phyloP scores from a whole-genome alignment of 2,888 invertebrate species.

The Drosophila flavopinicola region DNA sequence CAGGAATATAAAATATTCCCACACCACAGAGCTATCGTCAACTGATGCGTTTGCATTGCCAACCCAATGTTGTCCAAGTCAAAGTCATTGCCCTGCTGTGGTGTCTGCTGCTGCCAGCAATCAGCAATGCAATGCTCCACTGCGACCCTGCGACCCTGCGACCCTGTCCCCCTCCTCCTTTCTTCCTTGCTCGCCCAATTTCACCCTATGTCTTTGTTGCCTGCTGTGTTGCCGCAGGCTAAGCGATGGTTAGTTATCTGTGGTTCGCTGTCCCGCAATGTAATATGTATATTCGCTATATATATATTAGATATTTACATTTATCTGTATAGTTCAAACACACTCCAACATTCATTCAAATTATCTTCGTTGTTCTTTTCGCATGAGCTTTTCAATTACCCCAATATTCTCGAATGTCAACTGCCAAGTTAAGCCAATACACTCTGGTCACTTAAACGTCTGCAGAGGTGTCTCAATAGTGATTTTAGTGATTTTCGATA shows the following conservation, averaged over 20 bases:
- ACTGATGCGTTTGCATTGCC: slow-evolving; percentile 32
- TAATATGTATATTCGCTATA: slow-evolving; percentile 1
- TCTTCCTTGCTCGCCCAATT: no score
- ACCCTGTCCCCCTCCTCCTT: no score
- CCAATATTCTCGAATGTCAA: no score
- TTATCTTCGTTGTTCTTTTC: no score
- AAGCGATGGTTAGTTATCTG: not conserved
- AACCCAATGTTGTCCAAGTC: slow-evolving; percentile 13
- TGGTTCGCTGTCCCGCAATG: not conserved
- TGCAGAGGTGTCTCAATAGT: no score
- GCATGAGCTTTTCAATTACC: no score
- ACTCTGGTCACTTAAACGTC: no score
- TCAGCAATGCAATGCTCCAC: slow-evolving; percentile 12
- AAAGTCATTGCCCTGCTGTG: slow-evolving; percentile 27
- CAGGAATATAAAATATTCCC: slow-evolving; percentile 14
- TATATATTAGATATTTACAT: slow-evolving; percentile 3
- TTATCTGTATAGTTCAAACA: no score
- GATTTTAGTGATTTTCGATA: no score
- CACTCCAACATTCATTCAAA: no score
- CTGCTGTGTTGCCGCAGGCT: not conserved
- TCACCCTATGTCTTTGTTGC: not conserved
- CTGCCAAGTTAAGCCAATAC: no score
- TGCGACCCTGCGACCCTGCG: no score
- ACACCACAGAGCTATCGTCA: not conserved
- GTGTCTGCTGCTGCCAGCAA: slow-evolving; percentile 5